Base-by-base conservation (phyloP, 2,888 invertebrate genomes). In the Drosophila pseudotakahashii region DNA sequence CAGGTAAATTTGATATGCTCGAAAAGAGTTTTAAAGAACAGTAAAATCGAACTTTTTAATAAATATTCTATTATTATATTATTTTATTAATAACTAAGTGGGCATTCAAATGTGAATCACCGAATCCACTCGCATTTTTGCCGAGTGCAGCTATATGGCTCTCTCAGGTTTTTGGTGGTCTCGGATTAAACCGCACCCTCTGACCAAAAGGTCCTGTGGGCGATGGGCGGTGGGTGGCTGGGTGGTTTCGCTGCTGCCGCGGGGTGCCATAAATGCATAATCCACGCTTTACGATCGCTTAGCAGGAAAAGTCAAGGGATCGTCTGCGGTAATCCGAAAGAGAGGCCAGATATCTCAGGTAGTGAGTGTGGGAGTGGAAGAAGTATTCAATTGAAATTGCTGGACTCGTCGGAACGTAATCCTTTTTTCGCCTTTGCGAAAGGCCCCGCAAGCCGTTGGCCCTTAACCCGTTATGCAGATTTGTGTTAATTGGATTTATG, bases 241-340 rank as follows among this genome's bases (percentile, higher is more conserved):
- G 63, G 41, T 45, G 57, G 34, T 44, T 75, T 45, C 54, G 59
- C 60, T 50, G 41, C 14, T 63, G 66, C 67, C 69, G 69, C 64
- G 52, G 55, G 73, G 61, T 58, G 66, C 76, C 84, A 84, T 88
- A 89, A 89, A 89, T 74, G 61, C 73, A 82, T 80, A 81, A 78
- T 80, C 80, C 84, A 78, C 79, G 78, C 78, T 90, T 89, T 89
- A 88, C 79, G 80, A 86, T 82, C 81, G 82, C 81, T 90, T 91
- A 90, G 79, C 84, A 81, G 80, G 89, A 90, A 91, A 91, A 90
- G 88, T 90, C 90, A 90, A 90, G 79, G 83, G 82, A 86, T 89
- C 81, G 76, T 76, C 78, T 79, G 81, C 61, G 84, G 81, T 79
- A 87, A 86, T 90, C 86, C 82, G 30, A n/a, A 16, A 3, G 10